Base-by-base conservation (phyloP, 2,797 vertebrate genomes). In the Menidia menidia region DNA sequence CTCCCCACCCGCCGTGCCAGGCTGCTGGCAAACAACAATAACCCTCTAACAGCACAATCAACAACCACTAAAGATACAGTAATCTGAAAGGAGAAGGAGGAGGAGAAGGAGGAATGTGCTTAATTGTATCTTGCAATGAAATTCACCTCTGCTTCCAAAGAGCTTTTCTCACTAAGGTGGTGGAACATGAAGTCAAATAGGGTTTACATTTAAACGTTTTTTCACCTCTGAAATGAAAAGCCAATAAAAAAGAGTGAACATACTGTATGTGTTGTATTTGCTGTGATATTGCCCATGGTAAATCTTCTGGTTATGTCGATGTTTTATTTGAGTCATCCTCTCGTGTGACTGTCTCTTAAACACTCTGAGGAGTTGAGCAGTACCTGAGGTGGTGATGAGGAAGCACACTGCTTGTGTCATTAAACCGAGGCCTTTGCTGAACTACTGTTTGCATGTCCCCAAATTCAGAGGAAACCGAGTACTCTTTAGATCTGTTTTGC, bases 1-100 rank as follows among this genome's bases (percentile, higher is more conserved):
- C 81, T 66, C 51, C 31, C 61, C 71, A 44, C 87, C 54, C 52
- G 71, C 83, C 32, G 79, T 86, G 83, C 82, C 81, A 86, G 86
- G 83, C 84, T 80, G 72, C 81, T 84, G 78, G 78, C 55, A 52
- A 76, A 77, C 80, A 93, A 92, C 91, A 93, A 89, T 88, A 86
- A 83, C 80, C 80, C 84, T 88, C 85, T 90, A 79, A 90, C 80
- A 87, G 65, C 82, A 25, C 45, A 70, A 74, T 87, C 70, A 80
- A 78, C 75, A 50, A 77, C 77, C 64, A 50, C 62, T 43, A 56
- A 76, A 62, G 71, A 68, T 54, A 77, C 73, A 68, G 39, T 66
- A 50, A 70, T 50, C 67, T 70, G 61, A 60, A 55, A 80, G 57
- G 42, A 71, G 76, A 73, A 73, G 63, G 58, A 57, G 35, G 9